Evolutionary conservation across 2,888 invertebrate genomes (phyloP).

Genomic region (Phyllotreta striolata): DNA sequence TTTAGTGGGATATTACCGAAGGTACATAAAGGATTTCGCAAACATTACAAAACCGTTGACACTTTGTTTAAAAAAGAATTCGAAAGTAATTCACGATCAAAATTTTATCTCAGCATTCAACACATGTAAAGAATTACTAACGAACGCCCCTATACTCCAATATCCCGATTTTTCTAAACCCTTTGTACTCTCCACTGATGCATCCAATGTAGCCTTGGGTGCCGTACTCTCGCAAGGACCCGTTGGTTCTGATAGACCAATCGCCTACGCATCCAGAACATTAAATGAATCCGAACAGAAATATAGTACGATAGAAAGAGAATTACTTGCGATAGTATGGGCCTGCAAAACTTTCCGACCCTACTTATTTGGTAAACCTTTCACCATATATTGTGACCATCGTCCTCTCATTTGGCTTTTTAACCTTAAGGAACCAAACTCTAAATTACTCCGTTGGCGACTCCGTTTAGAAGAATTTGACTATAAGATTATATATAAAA

Average conservation of each 20-base stretch:
- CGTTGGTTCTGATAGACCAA: conserved; percentile 35
- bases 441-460: conserved; percentile 25
- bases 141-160: conserved; percentile 39
- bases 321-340: conserved; percentile 38
- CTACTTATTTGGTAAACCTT: conserved; percentile 21
- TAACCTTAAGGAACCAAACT: conserved; percentile 30
- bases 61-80: conserved; percentile 36
- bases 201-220: conserved; percentile 41
- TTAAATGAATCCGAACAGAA: conserved; percentile 33
- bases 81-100: conserved; percentile 29
- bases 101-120: conserved; percentile 35
- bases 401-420: conserved; percentile 37
- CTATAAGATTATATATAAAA: conserved; percentile 22
- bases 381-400: conserved; percentile 16
- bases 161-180: conserved; percentile 45
- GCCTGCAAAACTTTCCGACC: conserved; percentile 38
- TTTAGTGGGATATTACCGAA: conserved; percentile 39
- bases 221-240: conserved; percentile 42
- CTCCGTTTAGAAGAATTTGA: conserved; percentile 29
- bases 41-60: conserved; percentile 40
- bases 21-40: conserved; percentile 39
- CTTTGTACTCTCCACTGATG: conserved; percentile 45
- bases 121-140: conserved; percentile 39
- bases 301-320: conserved; percentile 41
- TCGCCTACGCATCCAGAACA: conserved; percentile 38